Percentiles rank a stretch among this genome's conserved stretches.
Evolutionary conservation across 2,797 vertebrate genomes (phyloP).

Genomic region (Neomorphus geoffroyi): DNA sequence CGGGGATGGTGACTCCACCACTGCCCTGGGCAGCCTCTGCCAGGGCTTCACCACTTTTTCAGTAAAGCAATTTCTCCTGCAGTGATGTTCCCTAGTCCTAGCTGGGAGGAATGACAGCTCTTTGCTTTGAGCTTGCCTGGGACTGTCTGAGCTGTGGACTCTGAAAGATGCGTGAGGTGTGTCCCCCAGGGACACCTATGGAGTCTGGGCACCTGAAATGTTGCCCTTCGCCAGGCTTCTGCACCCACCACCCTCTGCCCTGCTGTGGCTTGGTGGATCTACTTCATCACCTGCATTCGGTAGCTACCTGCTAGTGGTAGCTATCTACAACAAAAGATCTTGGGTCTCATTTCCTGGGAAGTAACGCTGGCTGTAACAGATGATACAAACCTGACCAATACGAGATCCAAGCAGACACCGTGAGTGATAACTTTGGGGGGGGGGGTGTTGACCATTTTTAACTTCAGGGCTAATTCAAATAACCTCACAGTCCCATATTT

Average conservation of each 20-base stretch:
- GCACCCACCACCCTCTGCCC: neutral
- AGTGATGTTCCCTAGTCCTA: neutral
- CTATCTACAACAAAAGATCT: neutral
- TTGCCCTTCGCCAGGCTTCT: neutral
- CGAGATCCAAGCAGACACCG: neutral
- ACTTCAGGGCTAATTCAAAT: neutral
- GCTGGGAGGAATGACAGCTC: neutral
- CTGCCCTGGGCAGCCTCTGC: too few relatives aligned
- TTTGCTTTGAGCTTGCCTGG: neutral
- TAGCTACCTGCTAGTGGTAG: neutral
- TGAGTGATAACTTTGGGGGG: neutral
- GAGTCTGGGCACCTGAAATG: neutral
- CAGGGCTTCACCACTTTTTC: too few relatives aligned
- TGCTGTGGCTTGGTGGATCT: accelerated
- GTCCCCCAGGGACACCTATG: accelerated
- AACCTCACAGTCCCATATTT: neutral
- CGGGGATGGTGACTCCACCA: too few relatives aligned
- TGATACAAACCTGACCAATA: neutral
- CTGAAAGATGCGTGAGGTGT: too few relatives aligned
- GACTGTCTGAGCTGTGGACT: neutral
- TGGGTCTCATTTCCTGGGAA: neutral
- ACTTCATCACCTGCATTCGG: accelerated
- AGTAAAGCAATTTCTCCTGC: too few relatives aligned
- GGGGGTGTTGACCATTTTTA: neutral
- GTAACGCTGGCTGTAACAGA: neutral